phyloP scores from a whole-genome alignment of 2,888 invertebrate genomes.

The Tubiluchus corallicola region DNA sequence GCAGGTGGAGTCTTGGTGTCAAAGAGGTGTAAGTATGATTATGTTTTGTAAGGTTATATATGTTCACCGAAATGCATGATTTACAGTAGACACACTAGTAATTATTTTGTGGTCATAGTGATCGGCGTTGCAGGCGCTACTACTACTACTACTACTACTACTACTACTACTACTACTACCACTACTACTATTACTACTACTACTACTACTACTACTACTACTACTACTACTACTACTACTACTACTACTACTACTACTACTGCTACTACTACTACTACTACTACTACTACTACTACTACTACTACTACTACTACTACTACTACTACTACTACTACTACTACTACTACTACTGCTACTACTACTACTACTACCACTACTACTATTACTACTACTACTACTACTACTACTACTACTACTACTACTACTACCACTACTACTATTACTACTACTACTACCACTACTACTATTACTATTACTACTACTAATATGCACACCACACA shows the following conservation, averaged over 20 bases:
- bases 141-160: slow-evolving; percentile 3
- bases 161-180: slow-evolving; percentile 3
- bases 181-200: slow-evolving; percentile 3
- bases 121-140: neutral
- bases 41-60: no score
- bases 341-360: slow-evolving; percentile 3
- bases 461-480: slow-evolving; percentile 3
- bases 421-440: slow-evolving; percentile 3
- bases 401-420: slow-evolving; percentile 3
- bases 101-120: no score
- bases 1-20: no score
- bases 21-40: no score
- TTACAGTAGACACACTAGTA: no score
- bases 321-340: slow-evolving; percentile 3
- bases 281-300: slow-evolving; percentile 3
- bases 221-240: slow-evolving; percentile 3
- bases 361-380: slow-evolving; percentile 3
- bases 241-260: slow-evolving; percentile 3
- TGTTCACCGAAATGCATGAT: no score
- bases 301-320: slow-evolving; percentile 3
- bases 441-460: slow-evolving; percentile 3
- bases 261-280: slow-evolving; percentile 3
- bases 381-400: slow-evolving; percentile 3
- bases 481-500: no score
- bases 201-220: slow-evolving; percentile 3